These are phyloP conservation scores for Brachyalestes nurse DNA, from an alignment of 2,797 vertebrate genomes.

Conservation along the genomic window DNA sequence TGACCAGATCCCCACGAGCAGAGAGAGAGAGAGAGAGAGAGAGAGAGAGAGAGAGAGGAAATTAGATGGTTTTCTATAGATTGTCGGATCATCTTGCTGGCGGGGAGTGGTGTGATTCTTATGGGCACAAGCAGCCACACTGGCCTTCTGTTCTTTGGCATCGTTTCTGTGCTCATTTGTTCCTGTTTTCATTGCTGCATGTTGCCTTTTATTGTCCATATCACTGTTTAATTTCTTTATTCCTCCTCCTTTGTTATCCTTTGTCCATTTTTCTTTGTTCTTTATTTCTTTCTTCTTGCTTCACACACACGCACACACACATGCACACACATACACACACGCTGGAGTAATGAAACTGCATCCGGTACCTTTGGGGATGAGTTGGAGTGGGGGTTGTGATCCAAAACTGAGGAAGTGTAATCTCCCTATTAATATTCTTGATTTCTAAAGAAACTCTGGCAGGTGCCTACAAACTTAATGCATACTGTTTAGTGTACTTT, in stretches of 20 bases:
- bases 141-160: conserved; percentile 50
- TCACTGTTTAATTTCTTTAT: conserved; percentile 30
- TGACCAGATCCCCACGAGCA: conserved; percentile 64
- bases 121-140: conserved; percentile 43
- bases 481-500: not conserved
- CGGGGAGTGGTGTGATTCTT: conserved; percentile 47
- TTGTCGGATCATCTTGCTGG: conserved; percentile 46
- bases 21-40: conserved; percentile 32
- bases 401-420: not conserved
- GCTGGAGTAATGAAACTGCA: not conserved
- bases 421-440: no score
- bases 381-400: not conserved
- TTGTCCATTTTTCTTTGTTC: conserved; percentile 12
- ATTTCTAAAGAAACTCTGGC: no score
- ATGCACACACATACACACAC: not conserved
- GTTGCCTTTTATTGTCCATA: conserved; percentile 40
- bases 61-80: conserved; percentile 47
- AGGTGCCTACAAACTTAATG: not conserved
- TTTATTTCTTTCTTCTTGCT: not conserved
- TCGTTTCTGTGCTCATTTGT: conserved; percentile 40
- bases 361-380: not conserved
- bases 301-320: not conserved
- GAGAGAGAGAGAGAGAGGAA: conserved; percentile 16
- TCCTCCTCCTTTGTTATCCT: conserved; percentile 22
- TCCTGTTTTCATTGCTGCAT: conserved; percentile 21